Evolutionary conservation across 2,888 invertebrate genomes (phyloP).

Genomic region (Lucinisca nassula): DNA sequence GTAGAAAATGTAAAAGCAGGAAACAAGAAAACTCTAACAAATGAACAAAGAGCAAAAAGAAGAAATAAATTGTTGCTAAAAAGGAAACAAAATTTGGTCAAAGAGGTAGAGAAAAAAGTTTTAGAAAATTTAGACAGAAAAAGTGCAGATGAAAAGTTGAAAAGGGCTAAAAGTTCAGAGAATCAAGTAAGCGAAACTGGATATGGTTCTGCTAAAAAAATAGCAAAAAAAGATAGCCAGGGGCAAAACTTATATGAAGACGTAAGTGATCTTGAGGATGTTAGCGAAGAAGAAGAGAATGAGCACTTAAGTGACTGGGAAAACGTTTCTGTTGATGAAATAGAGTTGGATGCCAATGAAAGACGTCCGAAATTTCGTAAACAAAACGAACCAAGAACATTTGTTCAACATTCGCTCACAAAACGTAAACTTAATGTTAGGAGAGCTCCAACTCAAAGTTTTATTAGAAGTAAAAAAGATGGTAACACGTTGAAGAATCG

Average conservation of each 20-base stretch:
- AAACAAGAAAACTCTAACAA: background rate
- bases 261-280: constrained; percentile 5
- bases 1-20: background rate
- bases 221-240: background rate
- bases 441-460: background rate
- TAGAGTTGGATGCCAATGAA: constrained; percentile 5
- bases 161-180: background rate
- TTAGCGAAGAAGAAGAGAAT: background rate
- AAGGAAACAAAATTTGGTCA: background rate
- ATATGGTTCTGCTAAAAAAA: background rate
- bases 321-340: constrained; percentile 1
- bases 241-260: background rate
- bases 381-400: background rate
- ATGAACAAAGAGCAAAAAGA: background rate
- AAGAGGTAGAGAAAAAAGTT: constrained; percentile 6
- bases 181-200: background rate
- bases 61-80: background rate
- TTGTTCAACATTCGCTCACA: background rate
- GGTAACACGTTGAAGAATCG: background rate
- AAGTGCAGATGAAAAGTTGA: background rate
- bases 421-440: background rate
- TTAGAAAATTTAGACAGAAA: background rate
- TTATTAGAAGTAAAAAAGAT: background rate
- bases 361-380: constrained; percentile 4
- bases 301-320: background rate